These are phyloP conservation scores for Agelastica alni DNA, from an alignment of 2,888 invertebrate species.

Conservation along the genomic window DNA sequence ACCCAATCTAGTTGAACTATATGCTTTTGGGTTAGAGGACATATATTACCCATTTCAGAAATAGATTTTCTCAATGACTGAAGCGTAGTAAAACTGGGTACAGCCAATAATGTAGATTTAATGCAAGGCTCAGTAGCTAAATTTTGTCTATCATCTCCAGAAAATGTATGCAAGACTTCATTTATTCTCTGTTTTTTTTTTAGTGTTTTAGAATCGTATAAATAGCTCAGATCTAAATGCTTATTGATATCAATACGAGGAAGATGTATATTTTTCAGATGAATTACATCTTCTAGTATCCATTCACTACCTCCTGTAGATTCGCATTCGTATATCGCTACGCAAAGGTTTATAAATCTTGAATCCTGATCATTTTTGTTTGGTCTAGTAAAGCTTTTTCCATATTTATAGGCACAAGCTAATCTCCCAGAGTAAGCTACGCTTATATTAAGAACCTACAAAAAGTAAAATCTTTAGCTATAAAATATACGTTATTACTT, in stretches of 20 bases:
- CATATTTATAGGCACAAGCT: conserved; percentile 96
- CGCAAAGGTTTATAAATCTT: conserved; percentile 86
- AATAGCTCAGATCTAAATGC: conserved; percentile 80
- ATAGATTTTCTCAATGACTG: conserved; percentile 87
- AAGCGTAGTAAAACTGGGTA: conserved; percentile 88
- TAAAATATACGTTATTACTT: no score
- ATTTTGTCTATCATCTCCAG: conserved; percentile 67
- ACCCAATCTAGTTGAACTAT: conserved; percentile 98
- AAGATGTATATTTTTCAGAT: conserved; percentile 87
- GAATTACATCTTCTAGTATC: conserved; percentile 94
- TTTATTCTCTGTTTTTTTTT: conserved; percentile 83
- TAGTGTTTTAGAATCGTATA: conserved; percentile 77
- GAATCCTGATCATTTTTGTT: conserved; percentile 77
- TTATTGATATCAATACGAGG: conserved; percentile 79
- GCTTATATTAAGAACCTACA: conserved; percentile 80
- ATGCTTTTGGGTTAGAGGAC: conserved; percentile 88
- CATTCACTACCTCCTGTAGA: conserved; percentile 95
- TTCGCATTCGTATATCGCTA: conserved; percentile 98
- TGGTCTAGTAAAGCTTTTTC: conserved; percentile 83
- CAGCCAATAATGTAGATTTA: conserved; percentile 69
- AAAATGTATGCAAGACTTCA: conserved; percentile 79
- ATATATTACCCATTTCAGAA: conserved; percentile 89
- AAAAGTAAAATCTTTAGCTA: no score
- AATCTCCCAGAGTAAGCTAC: conserved; percentile 97
- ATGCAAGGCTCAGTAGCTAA: conserved; percentile 50